A percentile compares a stretch with the other conserved stretches of the same genome.
Conservation (phyloP, 2,888 invertebrate species). For the Ichneumon xanthorius region DNA sequence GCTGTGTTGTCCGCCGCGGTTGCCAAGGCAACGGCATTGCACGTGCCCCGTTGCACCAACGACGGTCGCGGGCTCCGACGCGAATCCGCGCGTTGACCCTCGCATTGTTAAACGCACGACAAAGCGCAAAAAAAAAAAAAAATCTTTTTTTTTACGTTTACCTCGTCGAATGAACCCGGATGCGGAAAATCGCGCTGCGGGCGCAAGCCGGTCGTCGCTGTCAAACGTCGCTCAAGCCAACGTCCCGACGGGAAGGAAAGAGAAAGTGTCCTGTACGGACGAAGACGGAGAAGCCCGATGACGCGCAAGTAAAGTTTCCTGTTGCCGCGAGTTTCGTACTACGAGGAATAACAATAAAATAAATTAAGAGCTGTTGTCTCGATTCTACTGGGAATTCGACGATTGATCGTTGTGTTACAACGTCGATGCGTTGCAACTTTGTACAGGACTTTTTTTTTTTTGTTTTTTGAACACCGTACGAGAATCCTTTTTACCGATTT, state of each 20-base stretch:
- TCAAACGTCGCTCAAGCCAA: constrained; percentile 26
- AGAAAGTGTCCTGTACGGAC: constrained; percentile 18
- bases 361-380: not conserved
- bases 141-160: too few relatives aligned
- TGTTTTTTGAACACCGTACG: not conserved
- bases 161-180: constrained; percentile 20
- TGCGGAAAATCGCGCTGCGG: constrained; percentile 1
- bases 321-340: constrained; percentile 26
- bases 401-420: constrained; percentile 20
- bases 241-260: constrained; percentile 21
- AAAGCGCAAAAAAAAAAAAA: not conserved
- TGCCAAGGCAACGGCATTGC: constrained; percentile 17
- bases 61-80: not conserved
- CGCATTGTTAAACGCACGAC: not conserved
- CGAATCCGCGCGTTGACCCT: not conserved
- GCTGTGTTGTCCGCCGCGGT: constrained; percentile 14
- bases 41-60: not conserved
- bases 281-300: constrained; percentile 10
- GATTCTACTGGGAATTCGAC: constrained; percentile 13
- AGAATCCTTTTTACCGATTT: constrained; percentile 12
- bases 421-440: constrained; percentile 2
- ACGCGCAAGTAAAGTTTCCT: constrained; percentile 50
- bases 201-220: not conserved
- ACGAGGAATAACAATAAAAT: not conserved
- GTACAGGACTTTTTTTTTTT: not conserved